Evolutionary conservation across 2,888 invertebrate species (phyloP).

Genomic region (Syrphus vitripennis): DNA sequence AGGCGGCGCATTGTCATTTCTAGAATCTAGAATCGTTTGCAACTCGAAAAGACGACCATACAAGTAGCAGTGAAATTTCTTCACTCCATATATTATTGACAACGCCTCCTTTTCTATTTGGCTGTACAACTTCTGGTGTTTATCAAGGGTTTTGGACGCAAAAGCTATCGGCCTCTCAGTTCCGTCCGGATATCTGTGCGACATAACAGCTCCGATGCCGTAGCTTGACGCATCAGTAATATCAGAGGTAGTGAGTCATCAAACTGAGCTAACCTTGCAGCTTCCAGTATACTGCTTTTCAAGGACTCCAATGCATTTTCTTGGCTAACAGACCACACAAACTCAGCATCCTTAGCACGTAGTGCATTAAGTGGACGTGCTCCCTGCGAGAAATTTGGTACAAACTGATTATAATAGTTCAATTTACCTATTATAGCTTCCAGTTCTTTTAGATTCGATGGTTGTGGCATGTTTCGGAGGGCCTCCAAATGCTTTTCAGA

Average conservation of each 20-base stretch:
- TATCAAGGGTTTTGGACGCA: conserved; percentile 55
- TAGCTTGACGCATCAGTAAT: not conserved
- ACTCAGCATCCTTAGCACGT: too few species aligned
- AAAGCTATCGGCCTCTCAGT: conserved; percentile 68
- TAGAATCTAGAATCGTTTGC: conserved; percentile 42
- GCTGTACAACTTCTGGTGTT: conserved; percentile 31
- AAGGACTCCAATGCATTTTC: not conserved
- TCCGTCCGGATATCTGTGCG: not conserved
- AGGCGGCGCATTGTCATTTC: conserved; percentile 47
- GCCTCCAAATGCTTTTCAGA: not conserved
- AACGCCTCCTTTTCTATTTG: conserved; percentile 58
- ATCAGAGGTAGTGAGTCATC: not conserved
- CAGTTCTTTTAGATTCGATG: not conserved
- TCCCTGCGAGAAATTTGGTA: not conserved
- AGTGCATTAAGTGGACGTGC: not conserved
- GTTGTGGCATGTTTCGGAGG: not conserved
- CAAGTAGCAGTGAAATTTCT: conserved; percentile 44
- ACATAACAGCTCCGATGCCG: not conserved
- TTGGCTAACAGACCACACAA: not conserved
- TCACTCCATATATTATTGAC: conserved; percentile 40
- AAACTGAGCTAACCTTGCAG: not conserved
- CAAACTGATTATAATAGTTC: not conserved
- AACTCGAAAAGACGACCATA: conserved; percentile 49
- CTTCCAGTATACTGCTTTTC: not conserved
- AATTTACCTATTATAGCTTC: not conserved